phyloP scores from a whole-genome alignment of 2,888 invertebrate species.

The Raillietiella orientalis region DNA sequence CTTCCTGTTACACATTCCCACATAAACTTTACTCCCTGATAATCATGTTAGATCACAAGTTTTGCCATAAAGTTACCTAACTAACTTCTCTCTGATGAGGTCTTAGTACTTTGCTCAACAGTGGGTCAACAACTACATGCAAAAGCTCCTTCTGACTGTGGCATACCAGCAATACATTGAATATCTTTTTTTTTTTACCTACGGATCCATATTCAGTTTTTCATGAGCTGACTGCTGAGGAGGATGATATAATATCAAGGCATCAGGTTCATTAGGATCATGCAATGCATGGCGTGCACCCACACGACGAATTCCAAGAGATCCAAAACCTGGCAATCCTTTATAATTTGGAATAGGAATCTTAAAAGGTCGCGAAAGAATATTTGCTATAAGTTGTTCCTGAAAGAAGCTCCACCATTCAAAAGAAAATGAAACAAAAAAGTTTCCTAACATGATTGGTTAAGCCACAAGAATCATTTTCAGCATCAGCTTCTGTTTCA shows the following conservation, averaged over 20 bases:
- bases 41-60: conserved; percentile 3
- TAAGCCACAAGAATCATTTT: too few species aligned
- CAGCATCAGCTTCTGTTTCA: too few species aligned
- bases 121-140: conserved; percentile 90
- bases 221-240: conserved; percentile 57
- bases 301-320: conserved; percentile 36
- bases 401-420: conserved; percentile 11
- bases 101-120: conserved; percentile 52
- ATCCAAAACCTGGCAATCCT: conserved; percentile 24
- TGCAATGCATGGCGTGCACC: conserved; percentile 35
- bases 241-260: conserved; percentile 56
- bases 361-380: conserved; percentile 52
- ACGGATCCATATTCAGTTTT: conserved; percentile 39
- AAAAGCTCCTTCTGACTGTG: conserved; percentile 32
- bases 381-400: conserved; percentile 47
- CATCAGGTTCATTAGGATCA: conserved; percentile 71
- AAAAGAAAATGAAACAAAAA: not conserved
- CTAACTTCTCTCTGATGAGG: conserved; percentile 77
- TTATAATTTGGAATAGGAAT: conserved; percentile 72
- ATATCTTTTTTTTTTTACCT: conserved; percentile 10
- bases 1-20: conserved; percentile 89
- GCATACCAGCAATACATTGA: not conserved
- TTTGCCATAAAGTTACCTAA: not conserved
- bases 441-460: too few species aligned
- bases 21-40: conserved; percentile 82